A percentile compares a stretch with the other conserved stretches of the same genome.
These are phyloP conservation scores for Zhengitettix transpicula DNA, from an alignment of 2,888 invertebrate genomes.

Conservation along the genomic window DNA sequence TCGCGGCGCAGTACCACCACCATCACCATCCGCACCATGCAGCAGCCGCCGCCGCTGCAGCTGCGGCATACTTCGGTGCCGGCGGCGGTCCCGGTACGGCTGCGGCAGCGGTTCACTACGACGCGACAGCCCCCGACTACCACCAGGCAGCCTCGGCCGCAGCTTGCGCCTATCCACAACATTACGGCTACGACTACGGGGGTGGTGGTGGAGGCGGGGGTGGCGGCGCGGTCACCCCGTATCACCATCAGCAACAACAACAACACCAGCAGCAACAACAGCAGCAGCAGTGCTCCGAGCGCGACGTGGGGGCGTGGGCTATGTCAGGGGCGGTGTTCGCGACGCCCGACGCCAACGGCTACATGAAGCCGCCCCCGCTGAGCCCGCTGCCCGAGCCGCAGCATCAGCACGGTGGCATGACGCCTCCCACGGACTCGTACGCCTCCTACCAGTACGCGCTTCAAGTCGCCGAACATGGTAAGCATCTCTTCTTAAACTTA, in stretches of 20 bases:
- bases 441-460: constrained; percentile 24
- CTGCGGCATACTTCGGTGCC: neutral
- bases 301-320: neutral
- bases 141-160: constrained; percentile 3
- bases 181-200: constrained; percentile 1
- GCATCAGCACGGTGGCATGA: constrained; percentile 12
- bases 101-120: constrained; percentile 1
- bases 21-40: neutral
- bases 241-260: neutral
- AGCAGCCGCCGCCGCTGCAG: neutral
- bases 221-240: constrained; percentile 1
- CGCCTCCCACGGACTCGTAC: constrained; percentile 22
- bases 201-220: constrained; percentile 4
- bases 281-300: neutral
- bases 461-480: constrained; percentile 24
- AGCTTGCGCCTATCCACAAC: constrained; percentile 5
- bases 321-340: constrained; percentile 1
- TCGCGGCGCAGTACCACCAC: neutral
- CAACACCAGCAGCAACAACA: neutral
- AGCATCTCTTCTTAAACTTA: constrained; percentile 12
- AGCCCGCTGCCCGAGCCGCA: constrained; percentile 25
- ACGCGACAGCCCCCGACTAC: constrained; percentile 9
- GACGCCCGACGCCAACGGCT: constrained; percentile 5
- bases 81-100: constrained; percentile 2
- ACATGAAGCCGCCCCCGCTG: constrained; percentile 17